phyloP scores from a whole-genome alignment of 2,113 vertebrate species.

The Onychorhynchus coronatus region DNA sequence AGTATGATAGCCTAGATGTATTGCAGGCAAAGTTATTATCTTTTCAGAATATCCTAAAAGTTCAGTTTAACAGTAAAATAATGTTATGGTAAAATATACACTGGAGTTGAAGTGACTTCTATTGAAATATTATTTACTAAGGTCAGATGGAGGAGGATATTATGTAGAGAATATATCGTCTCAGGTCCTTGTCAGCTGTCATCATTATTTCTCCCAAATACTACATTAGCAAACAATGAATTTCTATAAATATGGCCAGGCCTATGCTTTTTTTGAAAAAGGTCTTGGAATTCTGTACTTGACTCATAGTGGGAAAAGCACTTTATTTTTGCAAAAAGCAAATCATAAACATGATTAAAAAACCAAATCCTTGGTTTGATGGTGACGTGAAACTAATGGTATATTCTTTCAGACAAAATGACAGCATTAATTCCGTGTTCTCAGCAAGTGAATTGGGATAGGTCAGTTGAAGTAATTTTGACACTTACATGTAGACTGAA shows the following conservation, averaged over 20 bases:
- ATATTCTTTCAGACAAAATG: background rate
- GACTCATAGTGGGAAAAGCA: background rate
- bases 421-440: background rate
- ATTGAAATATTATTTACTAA: background rate
- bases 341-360: background rate
- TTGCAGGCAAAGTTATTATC: background rate
- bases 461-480: background rate
- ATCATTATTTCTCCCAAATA: background rate
- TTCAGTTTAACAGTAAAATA: background rate
- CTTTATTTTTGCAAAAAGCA: background rate
- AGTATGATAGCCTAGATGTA: background rate
- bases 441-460: background rate
- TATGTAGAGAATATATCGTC: background rate
- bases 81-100: background rate
- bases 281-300: conserved; percentile 3
- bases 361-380: background rate
- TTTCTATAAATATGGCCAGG: background rate
- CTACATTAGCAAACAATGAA: background rate
- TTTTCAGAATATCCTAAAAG: background rate
- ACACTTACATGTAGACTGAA: background rate
- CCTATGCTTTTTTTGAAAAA: conserved; percentile 25
- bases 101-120: background rate
- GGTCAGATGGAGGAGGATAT: background rate
- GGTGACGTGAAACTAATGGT: background rate
- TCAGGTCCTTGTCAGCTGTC: background rate